A percentile compares a stretch with the other conserved stretches of the same genome.
phyloP scores from a whole-genome alignment of 2,888 invertebrate species.

The Pterostichus niger region DNA sequence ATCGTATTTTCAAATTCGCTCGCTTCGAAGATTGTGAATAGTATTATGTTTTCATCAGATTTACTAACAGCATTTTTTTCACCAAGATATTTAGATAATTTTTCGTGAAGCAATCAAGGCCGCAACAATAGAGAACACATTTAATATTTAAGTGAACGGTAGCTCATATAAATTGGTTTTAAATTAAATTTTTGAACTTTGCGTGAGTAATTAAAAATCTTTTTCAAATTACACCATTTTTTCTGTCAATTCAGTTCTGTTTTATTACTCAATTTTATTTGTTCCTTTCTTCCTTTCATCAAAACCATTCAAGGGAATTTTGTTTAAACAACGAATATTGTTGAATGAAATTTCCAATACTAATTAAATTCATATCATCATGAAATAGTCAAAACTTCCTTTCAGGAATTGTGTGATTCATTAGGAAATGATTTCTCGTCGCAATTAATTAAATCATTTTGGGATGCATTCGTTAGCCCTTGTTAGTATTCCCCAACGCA shows the following conservation, averaged over 20 bases:
- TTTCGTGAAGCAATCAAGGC: not conserved
- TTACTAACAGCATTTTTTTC: slow-evolving; percentile 23
- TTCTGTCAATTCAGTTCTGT: not conserved
- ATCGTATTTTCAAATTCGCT: slow-evolving; percentile 44
- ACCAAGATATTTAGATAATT: slow-evolving; percentile 3
- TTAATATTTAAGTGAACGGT: slow-evolving; percentile 16
- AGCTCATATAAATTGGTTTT: not conserved
- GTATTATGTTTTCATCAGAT: slow-evolving; percentile 45
- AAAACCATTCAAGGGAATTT: no score
- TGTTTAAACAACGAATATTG: not conserved
- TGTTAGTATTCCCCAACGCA: slow-evolving; percentile 35
- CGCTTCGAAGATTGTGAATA: slow-evolving; percentile 37
- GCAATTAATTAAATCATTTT: slow-evolving; percentile 63
- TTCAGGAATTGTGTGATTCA: slow-evolving; percentile 41
- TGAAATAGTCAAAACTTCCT: not conserved
- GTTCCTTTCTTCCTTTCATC: not conserved
- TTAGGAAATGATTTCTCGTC: slow-evolving; percentile 52
- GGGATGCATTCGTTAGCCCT: slow-evolving; percentile 56
- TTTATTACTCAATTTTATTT: slow-evolving; percentile 17
- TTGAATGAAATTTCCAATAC: not conserved
- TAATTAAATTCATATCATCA: slow-evolving; percentile 6
- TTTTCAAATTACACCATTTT: not conserved
- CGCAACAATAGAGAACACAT: not conserved
- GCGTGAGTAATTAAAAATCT: slow-evolving; percentile 28
- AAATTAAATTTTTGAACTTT: slow-evolving; percentile 36